Percentiles rank a stretch among this genome's conserved stretches.
phyloP scores from a whole-genome alignment of 1,140 invertebrate genomes.

The Ceratina japonica region DNA sequence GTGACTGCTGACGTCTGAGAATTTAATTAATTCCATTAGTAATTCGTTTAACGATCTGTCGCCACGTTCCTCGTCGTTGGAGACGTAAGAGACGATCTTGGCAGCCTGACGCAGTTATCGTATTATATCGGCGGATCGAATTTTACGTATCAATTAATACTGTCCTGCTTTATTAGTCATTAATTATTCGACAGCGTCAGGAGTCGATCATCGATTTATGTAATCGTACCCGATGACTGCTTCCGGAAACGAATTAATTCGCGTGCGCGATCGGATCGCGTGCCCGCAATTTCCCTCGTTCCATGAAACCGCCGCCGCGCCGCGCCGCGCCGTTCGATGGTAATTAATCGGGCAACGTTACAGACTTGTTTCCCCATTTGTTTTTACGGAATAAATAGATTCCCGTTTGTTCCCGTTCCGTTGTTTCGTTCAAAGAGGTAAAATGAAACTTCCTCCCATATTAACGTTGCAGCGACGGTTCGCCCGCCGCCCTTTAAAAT shows the following conservation, averaged over 20 bases:
- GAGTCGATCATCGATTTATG: slow-evolving; percentile 11
- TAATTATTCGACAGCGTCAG: slow-evolving; percentile 10
- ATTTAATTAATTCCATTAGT: too few species aligned
- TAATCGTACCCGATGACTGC: slow-evolving; percentile 17
- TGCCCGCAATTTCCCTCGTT: slow-evolving; percentile 17
- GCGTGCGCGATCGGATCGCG: neutral
- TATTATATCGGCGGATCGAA: too few species aligned
- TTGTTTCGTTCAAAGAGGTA: neutral
- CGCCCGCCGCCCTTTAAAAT: neutral
- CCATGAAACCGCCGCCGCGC: slow-evolving; percentile 12
- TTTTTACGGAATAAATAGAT: neutral
- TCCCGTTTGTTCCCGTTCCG: neutral
- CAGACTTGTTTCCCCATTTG: neutral
- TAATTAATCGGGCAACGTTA: slow-evolving; percentile 13
- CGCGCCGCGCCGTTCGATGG: neutral
- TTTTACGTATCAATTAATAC: too few species aligned
- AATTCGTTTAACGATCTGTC: too few species aligned
- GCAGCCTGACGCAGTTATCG: too few species aligned
- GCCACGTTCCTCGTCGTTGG: too few species aligned
- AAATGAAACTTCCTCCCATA: too few species aligned
- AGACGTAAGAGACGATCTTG: too few species aligned
- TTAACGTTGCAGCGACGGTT: too few species aligned
- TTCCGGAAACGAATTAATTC: slow-evolving; percentile 29
- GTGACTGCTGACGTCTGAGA: too few species aligned
- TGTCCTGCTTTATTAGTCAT: slow-evolving; percentile 7